phyloP scores from a whole-genome alignment of 2,113 vertebrate species.

The Taxidea taxus region DNA sequence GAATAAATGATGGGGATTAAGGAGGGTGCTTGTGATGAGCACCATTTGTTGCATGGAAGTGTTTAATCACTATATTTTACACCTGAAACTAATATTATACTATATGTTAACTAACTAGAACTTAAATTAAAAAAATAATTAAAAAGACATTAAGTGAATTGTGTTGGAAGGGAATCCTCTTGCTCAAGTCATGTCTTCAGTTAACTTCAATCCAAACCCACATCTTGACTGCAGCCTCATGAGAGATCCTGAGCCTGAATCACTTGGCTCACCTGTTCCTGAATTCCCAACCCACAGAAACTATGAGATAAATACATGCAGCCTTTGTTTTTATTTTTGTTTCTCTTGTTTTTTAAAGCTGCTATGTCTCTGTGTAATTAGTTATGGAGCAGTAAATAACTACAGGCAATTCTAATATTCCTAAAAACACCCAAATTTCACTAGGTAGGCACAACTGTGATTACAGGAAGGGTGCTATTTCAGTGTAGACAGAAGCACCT shows the following conservation, averaged over 20 bases:
- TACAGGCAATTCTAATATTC: not conserved
- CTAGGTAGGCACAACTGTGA: not conserved
- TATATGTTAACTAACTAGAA: not conserved
- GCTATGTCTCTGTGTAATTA: not conserved
- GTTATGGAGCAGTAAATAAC: not conserved
- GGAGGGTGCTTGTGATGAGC: not conserved
- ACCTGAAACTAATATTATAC: not conserved
- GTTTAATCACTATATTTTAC: not conserved
- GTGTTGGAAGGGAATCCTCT: not conserved
- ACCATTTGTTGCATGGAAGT: not conserved
- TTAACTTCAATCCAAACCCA: not conserved
- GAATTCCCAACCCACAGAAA: not conserved
- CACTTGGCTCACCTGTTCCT: not conserved
- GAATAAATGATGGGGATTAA: not conserved
- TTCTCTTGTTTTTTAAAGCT: not conserved
- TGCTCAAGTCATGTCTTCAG: not conserved
- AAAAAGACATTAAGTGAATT: not conserved
- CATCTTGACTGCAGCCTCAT: not conserved
- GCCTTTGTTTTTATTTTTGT: not conserved
- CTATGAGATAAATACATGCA: not conserved
- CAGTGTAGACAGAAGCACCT: not conserved
- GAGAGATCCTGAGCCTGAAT: not conserved
- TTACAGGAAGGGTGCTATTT: not conserved
- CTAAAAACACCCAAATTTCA: not conserved
- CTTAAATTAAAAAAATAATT: not conserved